Percentiles rank a stretch among this genome's conserved stretches.
Evolutionary conservation across 2,113 vertebrate species (phyloP).

Genomic region (Copsychus sechellarum): DNA sequence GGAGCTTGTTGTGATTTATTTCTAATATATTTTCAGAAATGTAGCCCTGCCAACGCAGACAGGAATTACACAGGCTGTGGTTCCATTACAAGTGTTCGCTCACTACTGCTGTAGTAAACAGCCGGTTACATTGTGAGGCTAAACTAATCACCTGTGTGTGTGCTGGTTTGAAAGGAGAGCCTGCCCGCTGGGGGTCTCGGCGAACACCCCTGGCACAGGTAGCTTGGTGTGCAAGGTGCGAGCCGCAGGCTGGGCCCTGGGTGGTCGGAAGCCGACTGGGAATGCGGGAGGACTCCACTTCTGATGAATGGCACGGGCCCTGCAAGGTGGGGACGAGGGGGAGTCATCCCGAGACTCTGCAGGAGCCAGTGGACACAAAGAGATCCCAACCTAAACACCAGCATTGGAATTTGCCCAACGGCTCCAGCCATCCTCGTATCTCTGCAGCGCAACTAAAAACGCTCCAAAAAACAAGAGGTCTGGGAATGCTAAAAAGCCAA

Average conservation of each 20-base stretch:
- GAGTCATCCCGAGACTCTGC: too few relatives aligned
- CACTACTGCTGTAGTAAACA: neutral
- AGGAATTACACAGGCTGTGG: neutral
- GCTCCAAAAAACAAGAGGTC: neutral
- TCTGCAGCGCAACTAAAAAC: neutral
- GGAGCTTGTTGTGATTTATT: neutral
- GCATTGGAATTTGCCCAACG: accelerated
- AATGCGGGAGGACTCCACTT: accelerated
- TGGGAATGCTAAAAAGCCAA: neutral
- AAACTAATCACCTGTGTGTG: neutral
- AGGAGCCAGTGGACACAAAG: neutral
- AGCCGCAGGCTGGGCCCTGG: neutral
- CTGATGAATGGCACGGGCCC: neutral
- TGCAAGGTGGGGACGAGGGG: neutral
- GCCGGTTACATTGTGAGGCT: neutral
- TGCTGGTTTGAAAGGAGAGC: neutral
- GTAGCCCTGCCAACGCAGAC: neutral
- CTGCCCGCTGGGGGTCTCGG: too few relatives aligned
- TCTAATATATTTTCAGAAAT: neutral
- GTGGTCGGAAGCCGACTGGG: neutral
- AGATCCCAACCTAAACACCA: too few relatives aligned
- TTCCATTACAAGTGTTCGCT: neutral
- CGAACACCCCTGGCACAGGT: neutral
- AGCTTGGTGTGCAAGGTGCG: neutral
- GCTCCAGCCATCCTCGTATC: accelerated